Evolutionary conservation across 2,888 invertebrate species (phyloP), one percentile per base, ranked within the genome.

Genomic region (Cancer borealis): DNA sequence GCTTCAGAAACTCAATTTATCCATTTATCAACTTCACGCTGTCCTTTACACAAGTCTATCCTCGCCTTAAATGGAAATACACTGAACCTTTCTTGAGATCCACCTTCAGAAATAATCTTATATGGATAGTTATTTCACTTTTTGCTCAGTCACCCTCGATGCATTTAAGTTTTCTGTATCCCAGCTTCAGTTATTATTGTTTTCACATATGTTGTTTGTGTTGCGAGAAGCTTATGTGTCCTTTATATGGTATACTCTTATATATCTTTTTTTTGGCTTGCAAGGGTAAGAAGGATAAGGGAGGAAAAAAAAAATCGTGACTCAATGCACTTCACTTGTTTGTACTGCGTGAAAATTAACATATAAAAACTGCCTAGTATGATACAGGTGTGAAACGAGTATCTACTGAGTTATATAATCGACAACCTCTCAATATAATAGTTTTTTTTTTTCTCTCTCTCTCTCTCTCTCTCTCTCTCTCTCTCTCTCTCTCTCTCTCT

Each of bases 401-500:
- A 10, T 60, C 4, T 60, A 60, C 60, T 21, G 60, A 60, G 3
- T 5, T 60, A 60, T 21, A 17, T 60, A 60, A 2, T 60, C 39
- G 60, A 21, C 60, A n/a, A n/a, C n/a, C n/a, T n/a, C n/a, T n/a
- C n/a, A n/a, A n/a, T n/a, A n/a, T 60, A 60, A 60, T 49, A 60
- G 60, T 17, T 17, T 17, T 60, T 3, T 60, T 49, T 49, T 49
- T 10, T 49, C 49, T 49, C 88, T 30, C 39, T 39, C 5, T 88
- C 88, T 88, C 17, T 88, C 88, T 88, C 17, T 88, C 88, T 88
- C 30, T 88, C 88, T 88, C 88, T 88, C 88, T 88, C 39, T 39
- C 14, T 60, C 60, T 60, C 60, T 60, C 60, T 60, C 60, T 60
- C 60, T 60, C 60, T 60, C 60, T 60, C 60, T 60, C 60, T 60